Base-by-base conservation (phyloP, 1,140 invertebrate genomes). In the Bicyclus anynana region DNA sequence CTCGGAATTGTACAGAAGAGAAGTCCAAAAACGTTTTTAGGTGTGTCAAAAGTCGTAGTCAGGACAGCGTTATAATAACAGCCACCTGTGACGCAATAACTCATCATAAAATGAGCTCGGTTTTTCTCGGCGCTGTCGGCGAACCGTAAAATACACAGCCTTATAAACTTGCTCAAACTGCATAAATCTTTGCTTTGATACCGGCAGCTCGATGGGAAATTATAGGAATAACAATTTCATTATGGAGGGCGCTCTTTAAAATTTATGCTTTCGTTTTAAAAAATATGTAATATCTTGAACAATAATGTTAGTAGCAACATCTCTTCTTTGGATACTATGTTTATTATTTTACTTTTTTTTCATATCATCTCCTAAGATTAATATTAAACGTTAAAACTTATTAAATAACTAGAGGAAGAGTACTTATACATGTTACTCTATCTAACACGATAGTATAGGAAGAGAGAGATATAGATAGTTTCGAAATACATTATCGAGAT, bases 121-220 rank as follows among this genome's bases (percentile, higher is more conserved):
- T 66, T 69, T 69, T 69, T 72, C 69, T 59, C 57, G 50, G 55
- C 55, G 49, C 59, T 57, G 57, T 58, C 54, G 50, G 52, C 59
- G 60, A 59, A 56, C 50, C 53, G 50, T 65, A 55, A 65, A 62
- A 53, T 65, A 65, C 55, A 65, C 52, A 54, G 51, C 47, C 56
- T 62, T 59, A 67, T 67, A 44, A 71, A 69, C 35, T 68, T 59
- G 56, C 47, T 56, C 54, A 48, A 60, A 59, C 50, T 66, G 57
- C 59, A 70, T 71, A 67, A 67, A 70, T 67, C 61, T 65, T 20
- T 44, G 40, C 54, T 51, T 58, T 51, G 55, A 53, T 59, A 53
- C 48, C 37, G 23, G 50, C 37, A 57, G 49, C 27, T 14, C 35
- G 47, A 59, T 62, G 38, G 38, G 38, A 63, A 53, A 53, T 47